Conservation (phyloP, 2,797 vertebrate genomes). For the Poecilia picta region DNA sequence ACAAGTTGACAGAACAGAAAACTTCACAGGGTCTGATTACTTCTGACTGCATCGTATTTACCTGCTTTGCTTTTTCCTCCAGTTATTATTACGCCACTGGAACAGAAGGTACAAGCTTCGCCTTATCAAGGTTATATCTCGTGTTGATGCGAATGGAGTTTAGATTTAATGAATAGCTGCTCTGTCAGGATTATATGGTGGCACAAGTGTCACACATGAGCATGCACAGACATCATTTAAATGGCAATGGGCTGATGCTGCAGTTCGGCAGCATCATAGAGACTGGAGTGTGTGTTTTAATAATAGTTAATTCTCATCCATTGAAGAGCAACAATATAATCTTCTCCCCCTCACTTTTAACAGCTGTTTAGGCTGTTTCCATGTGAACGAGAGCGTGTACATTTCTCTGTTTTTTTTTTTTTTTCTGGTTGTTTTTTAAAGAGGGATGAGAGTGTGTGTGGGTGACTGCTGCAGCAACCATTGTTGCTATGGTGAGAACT, state of each 20-base stretch:
- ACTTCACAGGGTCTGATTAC: not conserved
- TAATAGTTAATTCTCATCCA: constrained; percentile 48
- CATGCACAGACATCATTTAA: constrained; percentile 49
- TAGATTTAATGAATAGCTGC: constrained; percentile 27
- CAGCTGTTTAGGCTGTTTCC: constrained; percentile 47
- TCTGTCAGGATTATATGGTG: constrained; percentile 7
- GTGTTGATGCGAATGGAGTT: constrained; percentile 21
- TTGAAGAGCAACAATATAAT: constrained; percentile 60
- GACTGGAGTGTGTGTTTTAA: constrained; percentile 46
- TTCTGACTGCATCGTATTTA: not conserved
- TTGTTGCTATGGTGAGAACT: constrained; percentile 75
- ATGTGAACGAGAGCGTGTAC: constrained; percentile 17
- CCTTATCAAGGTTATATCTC: constrained; percentile 27
- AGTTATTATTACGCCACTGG: constrained; percentile 13
- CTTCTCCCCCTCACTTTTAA: constrained; percentile 43
- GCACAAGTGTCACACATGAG: constrained; percentile 14
- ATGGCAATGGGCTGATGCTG: constrained; percentile 57
- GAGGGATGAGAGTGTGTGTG: constrained; percentile 51
- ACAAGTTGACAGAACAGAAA: not conserved
- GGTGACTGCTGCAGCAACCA: constrained; percentile 60
- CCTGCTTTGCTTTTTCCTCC: not conserved
- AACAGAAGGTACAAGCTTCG: constrained; percentile 3
- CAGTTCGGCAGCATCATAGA: constrained; percentile 41
- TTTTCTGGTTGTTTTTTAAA: constrained; percentile 8
- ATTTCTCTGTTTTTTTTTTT: constrained; percentile 23